Conservation (phyloP, 37 sponge, comb jelly and placozoan genomes). For the Oopsacas minuta region DNA sequence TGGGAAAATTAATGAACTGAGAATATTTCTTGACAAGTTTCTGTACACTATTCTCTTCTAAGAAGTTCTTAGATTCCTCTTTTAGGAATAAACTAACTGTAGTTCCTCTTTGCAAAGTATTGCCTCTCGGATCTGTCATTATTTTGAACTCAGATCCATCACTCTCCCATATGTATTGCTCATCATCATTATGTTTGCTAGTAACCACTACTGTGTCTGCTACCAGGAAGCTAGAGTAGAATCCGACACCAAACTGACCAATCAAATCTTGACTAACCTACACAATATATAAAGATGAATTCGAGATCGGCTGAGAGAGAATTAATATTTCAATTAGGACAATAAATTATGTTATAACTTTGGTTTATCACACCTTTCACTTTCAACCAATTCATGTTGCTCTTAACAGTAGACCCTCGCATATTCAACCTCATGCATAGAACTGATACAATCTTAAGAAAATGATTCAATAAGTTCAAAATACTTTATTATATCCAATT, state of each 20-base stretch:
- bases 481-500: too few relatives aligned
- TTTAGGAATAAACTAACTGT: constrained; percentile 85
- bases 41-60: constrained; percentile 58
- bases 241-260: constrained; percentile 99
- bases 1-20: constrained; percentile 99
- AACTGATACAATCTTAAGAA: too few relatives aligned
- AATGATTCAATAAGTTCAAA: too few relatives aligned
- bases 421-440: too few relatives aligned
- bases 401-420: too few relatives aligned
- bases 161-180: constrained; percentile 91
- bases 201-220: constrained; percentile 95
- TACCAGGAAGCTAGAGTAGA: constrained; percentile 96
- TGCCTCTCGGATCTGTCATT: constrained; percentile 75
- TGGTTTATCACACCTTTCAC: too few relatives aligned
- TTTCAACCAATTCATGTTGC: too few relatives aligned
- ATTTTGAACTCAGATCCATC: constrained; percentile 71
- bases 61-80: constrained; percentile 84
- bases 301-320: too few relatives aligned
- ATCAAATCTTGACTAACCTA: constrained; percentile 56
- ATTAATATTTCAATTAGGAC: too few relatives aligned
- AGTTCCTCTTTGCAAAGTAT: constrained; percentile 82
- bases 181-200: constrained; percentile 80
- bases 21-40: constrained; percentile 79
- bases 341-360: too few relatives aligned
- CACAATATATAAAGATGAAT: not conserved